Evolutionary conservation across 2,113 vertebrate species (phyloP).

Genomic region (Odobenus rosmarus): DNA sequence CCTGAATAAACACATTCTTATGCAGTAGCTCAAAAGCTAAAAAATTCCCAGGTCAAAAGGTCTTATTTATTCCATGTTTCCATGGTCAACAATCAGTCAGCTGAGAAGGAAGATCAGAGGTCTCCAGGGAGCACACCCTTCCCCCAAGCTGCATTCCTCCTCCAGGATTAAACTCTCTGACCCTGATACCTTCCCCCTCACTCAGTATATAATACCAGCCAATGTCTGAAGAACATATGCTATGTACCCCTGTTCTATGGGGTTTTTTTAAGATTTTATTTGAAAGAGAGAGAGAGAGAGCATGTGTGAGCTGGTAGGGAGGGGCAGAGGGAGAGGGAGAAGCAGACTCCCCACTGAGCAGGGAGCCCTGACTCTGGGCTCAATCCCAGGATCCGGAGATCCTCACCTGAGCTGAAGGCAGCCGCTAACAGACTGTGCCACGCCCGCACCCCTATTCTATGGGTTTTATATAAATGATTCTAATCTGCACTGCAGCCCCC

Average conservation of each 20-base stretch:
- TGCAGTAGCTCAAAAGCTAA: background rate
- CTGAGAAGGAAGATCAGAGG: background rate
- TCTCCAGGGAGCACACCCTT: background rate
- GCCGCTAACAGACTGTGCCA: background rate
- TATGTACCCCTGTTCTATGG: background rate
- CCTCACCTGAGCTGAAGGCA: background rate
- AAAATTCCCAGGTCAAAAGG: background rate
- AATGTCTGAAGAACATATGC: background rate
- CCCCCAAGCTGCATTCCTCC: background rate
- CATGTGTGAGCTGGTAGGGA: background rate
- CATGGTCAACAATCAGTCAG: background rate
- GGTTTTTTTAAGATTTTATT: background rate
- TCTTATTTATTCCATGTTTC: background rate
- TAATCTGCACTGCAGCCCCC: background rate
- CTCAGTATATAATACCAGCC: rapidly evolving
- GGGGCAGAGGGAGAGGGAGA: background rate
- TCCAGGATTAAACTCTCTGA: background rate
- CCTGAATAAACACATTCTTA: background rate
- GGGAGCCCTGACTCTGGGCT: background rate
- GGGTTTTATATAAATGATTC: background rate
- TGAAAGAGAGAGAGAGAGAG: background rate
- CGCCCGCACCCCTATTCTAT: background rate
- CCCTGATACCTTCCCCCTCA: background rate
- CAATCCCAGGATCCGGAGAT: background rate
- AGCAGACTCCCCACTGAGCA: background rate